Conservation (phyloP, 2,797 vertebrate species). For the Threskiornis aethiopicus region DNA sequence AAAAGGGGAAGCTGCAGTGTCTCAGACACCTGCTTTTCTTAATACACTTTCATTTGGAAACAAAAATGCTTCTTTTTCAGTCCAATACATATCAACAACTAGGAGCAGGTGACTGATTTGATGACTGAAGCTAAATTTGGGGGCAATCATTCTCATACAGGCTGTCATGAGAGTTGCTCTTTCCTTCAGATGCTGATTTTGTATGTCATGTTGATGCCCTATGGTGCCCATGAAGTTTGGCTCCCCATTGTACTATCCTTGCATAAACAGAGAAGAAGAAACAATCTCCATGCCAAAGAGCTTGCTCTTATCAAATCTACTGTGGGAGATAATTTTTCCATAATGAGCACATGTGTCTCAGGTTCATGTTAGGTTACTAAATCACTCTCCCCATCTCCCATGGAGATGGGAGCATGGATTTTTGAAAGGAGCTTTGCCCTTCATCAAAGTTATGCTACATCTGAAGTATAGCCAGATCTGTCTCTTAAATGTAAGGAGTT, state of each 20-base stretch:
- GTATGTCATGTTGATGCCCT: background rate
- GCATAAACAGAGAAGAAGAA: background rate
- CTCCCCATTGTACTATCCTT: background rate
- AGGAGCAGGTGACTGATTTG: background rate
- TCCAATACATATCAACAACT: background rate
- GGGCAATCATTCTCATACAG: background rate
- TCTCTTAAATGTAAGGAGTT: background rate
- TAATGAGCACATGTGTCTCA: background rate
- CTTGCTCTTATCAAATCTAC: background rate
- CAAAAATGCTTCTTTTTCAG: background rate
- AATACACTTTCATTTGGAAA: background rate
- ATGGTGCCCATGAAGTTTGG: background rate
- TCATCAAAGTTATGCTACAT: background rate
- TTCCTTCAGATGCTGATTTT: conserved; percentile 26
- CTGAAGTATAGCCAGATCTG: background rate
- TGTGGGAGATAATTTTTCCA: background rate
- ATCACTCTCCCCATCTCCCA: background rate
- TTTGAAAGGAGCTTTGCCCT: background rate
- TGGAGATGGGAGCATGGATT: background rate
- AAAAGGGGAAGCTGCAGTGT: background rate
- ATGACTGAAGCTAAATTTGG: background rate
- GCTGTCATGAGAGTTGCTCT: background rate
- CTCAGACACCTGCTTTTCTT: conserved; percentile 21
- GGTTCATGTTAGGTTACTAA: background rate
- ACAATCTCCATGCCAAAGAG: background rate